These are phyloP conservation scores for Platalea minor DNA, from an alignment of 2,797 vertebrate species.

Conservation along the genomic window DNA sequence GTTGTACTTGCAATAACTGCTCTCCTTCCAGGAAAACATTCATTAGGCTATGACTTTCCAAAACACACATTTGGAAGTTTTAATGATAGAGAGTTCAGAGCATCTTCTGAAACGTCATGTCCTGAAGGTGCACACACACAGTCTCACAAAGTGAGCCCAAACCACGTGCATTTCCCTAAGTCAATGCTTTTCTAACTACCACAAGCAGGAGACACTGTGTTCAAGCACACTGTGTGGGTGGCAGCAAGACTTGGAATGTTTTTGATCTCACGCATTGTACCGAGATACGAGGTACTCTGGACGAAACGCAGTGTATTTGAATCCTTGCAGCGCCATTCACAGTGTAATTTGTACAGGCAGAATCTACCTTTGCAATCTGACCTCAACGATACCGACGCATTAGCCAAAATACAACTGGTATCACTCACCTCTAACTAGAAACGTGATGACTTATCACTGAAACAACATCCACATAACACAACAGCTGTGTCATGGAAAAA, in stretches of 20 bases:
- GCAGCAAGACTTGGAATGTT: neutral
- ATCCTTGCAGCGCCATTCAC: neutral
- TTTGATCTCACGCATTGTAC: neutral
- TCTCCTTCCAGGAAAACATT: neutral
- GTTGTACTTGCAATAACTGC: neutral
- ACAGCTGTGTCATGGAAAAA: constrained; percentile 27
- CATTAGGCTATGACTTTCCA: neutral
- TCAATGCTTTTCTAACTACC: neutral
- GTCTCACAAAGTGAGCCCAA: neutral
- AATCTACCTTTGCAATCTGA: neutral
- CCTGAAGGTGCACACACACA: neutral
- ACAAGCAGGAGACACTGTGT: neutral
- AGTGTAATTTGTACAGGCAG: neutral
- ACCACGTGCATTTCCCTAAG: neutral
- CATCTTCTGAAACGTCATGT: neutral
- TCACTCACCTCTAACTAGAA: neutral
- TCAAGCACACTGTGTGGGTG: neutral
- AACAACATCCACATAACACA: neutral
- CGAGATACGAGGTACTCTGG: neutral
- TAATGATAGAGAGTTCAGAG: neutral
- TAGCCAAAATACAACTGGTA: neutral
- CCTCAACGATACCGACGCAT: neutral
- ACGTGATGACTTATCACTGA: neutral
- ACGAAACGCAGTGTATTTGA: neutral
- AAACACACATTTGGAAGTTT: neutral